Conservation (phyloP, 2,888 invertebrate genomes). For the Xanthia togata region DNA sequence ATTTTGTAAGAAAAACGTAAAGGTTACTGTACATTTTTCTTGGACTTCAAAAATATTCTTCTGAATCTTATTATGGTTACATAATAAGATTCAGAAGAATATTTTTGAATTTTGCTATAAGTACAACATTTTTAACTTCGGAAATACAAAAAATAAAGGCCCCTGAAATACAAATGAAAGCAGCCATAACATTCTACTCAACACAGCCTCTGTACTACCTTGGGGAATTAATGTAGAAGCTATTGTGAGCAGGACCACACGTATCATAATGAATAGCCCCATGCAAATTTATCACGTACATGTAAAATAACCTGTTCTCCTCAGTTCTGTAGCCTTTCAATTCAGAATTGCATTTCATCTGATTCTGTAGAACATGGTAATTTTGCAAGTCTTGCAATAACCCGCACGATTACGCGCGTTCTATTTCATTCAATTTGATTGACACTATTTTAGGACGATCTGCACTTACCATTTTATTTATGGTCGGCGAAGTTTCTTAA, state of each 20-base stretch:
- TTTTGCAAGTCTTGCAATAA: conserved; percentile 3
- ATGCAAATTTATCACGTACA: conserved; percentile 55
- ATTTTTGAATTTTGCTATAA: background rate
- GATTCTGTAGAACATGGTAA: background rate
- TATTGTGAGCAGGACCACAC: conserved; percentile 56
- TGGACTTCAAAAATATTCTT: no score
- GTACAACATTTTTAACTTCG: background rate
- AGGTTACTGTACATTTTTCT: background rate
- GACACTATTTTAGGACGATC: background rate
- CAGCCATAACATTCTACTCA: background rate
- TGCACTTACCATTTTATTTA: conserved; percentile 8
- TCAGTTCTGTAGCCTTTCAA: conserved; percentile 10
- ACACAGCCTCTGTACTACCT: conserved; percentile 13
- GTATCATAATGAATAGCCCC: conserved; percentile 19
- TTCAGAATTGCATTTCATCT: conserved; percentile 27
- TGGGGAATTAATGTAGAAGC: conserved; percentile 2
- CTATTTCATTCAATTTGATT: background rate
- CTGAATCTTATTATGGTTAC: no score
- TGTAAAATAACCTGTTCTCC: conserved; percentile 42
- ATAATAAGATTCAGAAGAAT: background rate
- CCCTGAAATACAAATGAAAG: background rate
- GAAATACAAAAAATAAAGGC: background rate
- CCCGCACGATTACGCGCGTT: background rate
- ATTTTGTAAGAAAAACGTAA: background rate
- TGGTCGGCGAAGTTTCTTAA: background rate